phyloP scores from a whole-genome alignment of 92 coral and sea anemone genomes.

The Nematostella vectensis region DNA sequence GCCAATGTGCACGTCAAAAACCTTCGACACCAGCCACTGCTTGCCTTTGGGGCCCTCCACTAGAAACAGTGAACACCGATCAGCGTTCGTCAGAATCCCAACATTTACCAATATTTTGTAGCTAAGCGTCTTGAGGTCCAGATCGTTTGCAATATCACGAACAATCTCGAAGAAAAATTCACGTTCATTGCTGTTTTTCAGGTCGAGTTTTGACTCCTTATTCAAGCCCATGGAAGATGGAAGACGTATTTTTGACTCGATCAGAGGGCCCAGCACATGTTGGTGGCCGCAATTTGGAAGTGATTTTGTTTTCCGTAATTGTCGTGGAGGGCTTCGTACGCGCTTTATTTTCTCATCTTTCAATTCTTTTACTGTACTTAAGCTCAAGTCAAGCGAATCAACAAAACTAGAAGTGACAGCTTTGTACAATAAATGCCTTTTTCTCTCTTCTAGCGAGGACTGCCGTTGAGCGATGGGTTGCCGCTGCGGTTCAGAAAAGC shows the following conservation, averaged over 20 bases:
- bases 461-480: slow-evolving; percentile 51
- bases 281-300: slow-evolving; percentile 87
- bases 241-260: slow-evolving; percentile 93
- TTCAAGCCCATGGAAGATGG: slow-evolving; percentile 79
- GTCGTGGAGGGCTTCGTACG: slow-evolving; percentile 80
- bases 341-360: slow-evolving; percentile 62
- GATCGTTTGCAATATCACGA: slow-evolving; percentile 95
- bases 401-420: slow-evolving; percentile 68
- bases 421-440: slow-evolving; percentile 34
- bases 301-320: slow-evolving; percentile 79
- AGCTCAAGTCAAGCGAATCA: slow-evolving; percentile 76
- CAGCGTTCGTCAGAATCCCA: slow-evolving; percentile 98
- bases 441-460: slow-evolving; percentile 39
- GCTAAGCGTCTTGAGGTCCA: slow-evolving; percentile 88
- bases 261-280: slow-evolving; percentile 85
- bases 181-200: slow-evolving; percentile 87
- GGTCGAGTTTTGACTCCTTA: slow-evolving; percentile 81
- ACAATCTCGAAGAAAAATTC: slow-evolving; percentile 98
- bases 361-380: slow-evolving; percentile 63
- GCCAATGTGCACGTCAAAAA: slow-evolving; percentile 93
- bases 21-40: slow-evolving; percentile 94
- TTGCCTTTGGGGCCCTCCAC: slow-evolving; percentile 94
- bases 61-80: slow-evolving; percentile 95
- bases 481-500: slow-evolving; percentile 74
- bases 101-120: slow-evolving; percentile 97